These are phyloP conservation scores for Oenanthe oenanthe DNA, from an alignment of 2,113 vertebrate genomes.

Conservation along the genomic window DNA sequence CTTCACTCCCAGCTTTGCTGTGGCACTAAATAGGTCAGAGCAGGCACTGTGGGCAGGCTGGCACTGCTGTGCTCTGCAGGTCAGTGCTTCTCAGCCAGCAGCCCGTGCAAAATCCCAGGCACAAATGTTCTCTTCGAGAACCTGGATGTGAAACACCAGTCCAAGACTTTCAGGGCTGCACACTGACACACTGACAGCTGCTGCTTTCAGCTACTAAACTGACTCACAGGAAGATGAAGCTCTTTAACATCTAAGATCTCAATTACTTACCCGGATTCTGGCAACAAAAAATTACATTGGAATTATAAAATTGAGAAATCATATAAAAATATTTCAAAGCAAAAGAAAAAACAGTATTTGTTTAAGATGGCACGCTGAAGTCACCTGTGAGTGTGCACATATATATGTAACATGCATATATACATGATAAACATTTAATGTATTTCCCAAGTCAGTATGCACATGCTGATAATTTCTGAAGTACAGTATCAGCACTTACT, in stretches of 20 bases:
- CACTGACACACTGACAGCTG: not conserved
- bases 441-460: not conserved
- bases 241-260: not conserved
- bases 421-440: accelerated
- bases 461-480: not conserved
- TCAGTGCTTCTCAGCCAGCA: not conserved
- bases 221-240: not conserved
- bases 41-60: not conserved
- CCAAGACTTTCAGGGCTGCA: not conserved
- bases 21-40: conserved; percentile 9
- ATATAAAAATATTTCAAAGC: not conserved
- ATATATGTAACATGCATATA: not conserved
- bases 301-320: not conserved
- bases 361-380: not conserved
- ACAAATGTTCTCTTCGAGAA: not conserved
- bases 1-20: not conserved
- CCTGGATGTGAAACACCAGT: not conserved
- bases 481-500: not conserved
- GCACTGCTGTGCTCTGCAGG: not conserved
- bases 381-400: not conserved
- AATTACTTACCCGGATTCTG: not conserved
- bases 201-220: not conserved
- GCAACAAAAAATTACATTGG: not conserved
- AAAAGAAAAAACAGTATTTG: not conserved
- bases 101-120: not conserved